Evolutionary conservation across 2,888 invertebrate genomes (phyloP).

Genomic region (Thera obeliscata): DNA sequence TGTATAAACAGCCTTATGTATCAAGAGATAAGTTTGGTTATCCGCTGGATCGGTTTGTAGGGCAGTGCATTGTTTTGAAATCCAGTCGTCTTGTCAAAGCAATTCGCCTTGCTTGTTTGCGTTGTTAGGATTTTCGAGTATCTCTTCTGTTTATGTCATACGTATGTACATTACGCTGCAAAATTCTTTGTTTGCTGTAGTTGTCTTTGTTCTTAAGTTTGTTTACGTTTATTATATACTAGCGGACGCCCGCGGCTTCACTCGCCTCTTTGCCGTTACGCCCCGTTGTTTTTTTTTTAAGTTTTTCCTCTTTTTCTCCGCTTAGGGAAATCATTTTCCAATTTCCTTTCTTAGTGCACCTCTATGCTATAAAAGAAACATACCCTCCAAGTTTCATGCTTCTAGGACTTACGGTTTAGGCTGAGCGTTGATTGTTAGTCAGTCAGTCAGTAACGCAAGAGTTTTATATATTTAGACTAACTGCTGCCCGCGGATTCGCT

Average conservation of each 20-base stretch:
- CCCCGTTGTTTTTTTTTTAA: too few species aligned
- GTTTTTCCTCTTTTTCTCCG: too few species aligned
- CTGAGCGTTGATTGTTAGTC: too few species aligned
- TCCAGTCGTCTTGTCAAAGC: conserved; percentile 32
- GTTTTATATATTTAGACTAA: too few species aligned
- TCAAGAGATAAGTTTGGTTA: conserved; percentile 15
- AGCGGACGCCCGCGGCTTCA: too few species aligned
- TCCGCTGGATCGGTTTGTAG: conserved; percentile 5
- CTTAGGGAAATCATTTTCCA: too few species aligned
- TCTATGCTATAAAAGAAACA: too few species aligned
- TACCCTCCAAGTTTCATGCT: too few species aligned
- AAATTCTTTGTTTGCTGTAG: neutral
- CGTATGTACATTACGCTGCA: neutral
- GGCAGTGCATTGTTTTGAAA: conserved; percentile 23
- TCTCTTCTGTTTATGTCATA: neutral
- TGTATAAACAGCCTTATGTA: conserved; percentile 1
- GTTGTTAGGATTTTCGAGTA: conserved; percentile 9
- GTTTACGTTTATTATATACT: neutral
- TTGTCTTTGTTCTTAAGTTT: neutral
- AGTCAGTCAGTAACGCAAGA: too few species aligned
- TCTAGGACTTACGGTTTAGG: too few species aligned
- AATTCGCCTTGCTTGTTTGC: conserved; percentile 47
- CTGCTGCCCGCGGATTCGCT: neutral
- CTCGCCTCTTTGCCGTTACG: too few species aligned
- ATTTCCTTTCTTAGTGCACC: too few species aligned